Evolutionary conservation across 2,113 vertebrate genomes (phyloP).

Genomic region (Bufo gargarizans): DNA sequence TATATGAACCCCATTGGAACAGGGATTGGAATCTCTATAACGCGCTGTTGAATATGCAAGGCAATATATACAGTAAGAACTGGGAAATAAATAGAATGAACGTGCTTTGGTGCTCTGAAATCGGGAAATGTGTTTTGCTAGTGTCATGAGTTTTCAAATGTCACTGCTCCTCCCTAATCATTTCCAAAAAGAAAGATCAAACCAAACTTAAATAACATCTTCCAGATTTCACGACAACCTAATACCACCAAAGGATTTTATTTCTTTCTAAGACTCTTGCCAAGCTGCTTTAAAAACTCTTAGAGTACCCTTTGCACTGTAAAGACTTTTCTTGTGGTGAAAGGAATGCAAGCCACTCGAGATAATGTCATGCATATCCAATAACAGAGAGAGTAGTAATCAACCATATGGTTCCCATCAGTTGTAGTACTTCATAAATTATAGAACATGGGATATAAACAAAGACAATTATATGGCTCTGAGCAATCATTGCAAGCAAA

Average conservation of each 20-base stretch:
- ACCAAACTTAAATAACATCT: constrained; percentile 26
- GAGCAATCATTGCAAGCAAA: not conserved
- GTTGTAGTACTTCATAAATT: not conserved
- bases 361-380: constrained; percentile 43
- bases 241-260: constrained; percentile 29
- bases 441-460: not conserved
- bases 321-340: constrained; percentile 28
- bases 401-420: constrained; percentile 5
- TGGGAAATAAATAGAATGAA: not conserved
- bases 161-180: constrained; percentile 4
- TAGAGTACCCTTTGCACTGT: not conserved
- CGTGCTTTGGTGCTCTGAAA: not conserved
- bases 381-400: constrained; percentile 22
- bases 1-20: no score
- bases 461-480: not conserved
- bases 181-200: constrained; percentile 24
- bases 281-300: constrained; percentile 36
- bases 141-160: constrained; percentile 5
- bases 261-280: constrained; percentile 36
- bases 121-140: not conserved
- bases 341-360: constrained; percentile 5
- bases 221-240: constrained; percentile 38
- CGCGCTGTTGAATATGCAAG: not conserved
- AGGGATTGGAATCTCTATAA: not conserved
- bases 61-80: not conserved